phyloP scores from a whole-genome alignment of 2,888 invertebrate species.

The Ormyrus rosae region DNA sequence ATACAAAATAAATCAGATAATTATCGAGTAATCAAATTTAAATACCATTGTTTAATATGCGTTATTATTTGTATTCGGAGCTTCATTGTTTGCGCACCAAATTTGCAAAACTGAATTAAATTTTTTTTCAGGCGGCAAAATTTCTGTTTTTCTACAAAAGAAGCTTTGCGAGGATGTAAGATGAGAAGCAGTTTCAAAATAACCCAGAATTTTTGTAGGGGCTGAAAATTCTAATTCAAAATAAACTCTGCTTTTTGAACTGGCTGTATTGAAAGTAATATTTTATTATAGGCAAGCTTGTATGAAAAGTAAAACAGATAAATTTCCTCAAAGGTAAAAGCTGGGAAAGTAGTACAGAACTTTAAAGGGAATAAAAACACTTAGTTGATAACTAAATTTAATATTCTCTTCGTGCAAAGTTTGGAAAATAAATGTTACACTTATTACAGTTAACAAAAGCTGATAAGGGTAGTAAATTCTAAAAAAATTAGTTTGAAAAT shows the following conservation, averaged over 20 bases:
- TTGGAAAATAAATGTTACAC: not conserved
- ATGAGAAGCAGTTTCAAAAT: not conserved
- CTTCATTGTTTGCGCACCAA: too few species aligned
- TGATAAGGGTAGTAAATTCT: too few species aligned
- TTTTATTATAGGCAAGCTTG: too few species aligned
- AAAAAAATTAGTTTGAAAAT: too few species aligned
- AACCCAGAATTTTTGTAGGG: not conserved
- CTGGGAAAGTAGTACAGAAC: not conserved
- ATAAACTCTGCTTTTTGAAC: not conserved
- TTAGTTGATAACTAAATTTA: constrained; percentile 12
- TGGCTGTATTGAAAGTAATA: not conserved
- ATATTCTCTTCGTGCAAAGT: not conserved
- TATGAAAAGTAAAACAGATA: not conserved
- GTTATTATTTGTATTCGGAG: too few species aligned
- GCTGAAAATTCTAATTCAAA: not conserved
- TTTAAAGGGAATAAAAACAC: not conserved
- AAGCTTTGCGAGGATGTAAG: too few species aligned
- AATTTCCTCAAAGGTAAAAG: not conserved
- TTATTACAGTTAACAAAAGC: not conserved
- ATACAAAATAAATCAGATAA: too few species aligned
- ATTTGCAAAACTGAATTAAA: too few species aligned
- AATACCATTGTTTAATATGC: too few species aligned
- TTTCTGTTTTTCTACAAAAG: too few species aligned
- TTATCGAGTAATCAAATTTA: too few species aligned
- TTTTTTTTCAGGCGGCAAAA: too few species aligned